Base-by-base conservation (phyloP, 2,113 vertebrate species). In the Ammodramus savannarum region DNA sequence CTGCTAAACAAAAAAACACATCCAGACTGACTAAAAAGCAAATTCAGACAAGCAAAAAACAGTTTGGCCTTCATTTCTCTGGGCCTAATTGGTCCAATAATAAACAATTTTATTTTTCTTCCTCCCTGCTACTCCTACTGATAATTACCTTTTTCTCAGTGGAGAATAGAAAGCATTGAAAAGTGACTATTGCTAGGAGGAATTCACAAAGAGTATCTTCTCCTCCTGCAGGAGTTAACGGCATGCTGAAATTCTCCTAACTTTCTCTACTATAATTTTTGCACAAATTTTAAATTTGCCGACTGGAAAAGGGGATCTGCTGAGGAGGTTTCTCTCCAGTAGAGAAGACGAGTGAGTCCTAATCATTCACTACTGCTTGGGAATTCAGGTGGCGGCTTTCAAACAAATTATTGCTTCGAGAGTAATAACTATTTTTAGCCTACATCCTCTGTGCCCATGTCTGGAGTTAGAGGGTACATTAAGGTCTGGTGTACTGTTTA, bases 1-100 rank as follows among this genome's bases (percentile, higher is more conserved):
- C 79, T 88, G 84, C 84, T 89, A 96, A 96, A 78, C 89, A 94
- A 96, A 95, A 95, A 98, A 96, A 96, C 84, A 95, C 43, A 94
- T 95, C 94, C 97, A 97, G 90, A 95, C 84, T 93, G 96, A 93
- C 71, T 91, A 92, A 93, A 97, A 96, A 97, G 91, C 61, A 94
- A 97, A 90, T 46, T 86, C 57, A 81, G 77, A 94, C 68, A 94
- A 84, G 57, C 17, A 78, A 94, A 89, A 80, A 92, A 76, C 23
- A 91, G 82, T 63, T 75, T 95, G 85, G 90, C 55, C 92, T 94
- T 51, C 77, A 38, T 87, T 89, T 84, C 8, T 2, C 26, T 85
- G 43, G 61, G 58, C 83, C 93, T 18, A 18, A 82, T 79, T 86
- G 32, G 67, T 89, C 52, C 68, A 93, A 89, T 92, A 95, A 95